Base-by-base conservation (phyloP, 1,140 invertebrate genomes). In the Cryptotermes secundus region DNA sequence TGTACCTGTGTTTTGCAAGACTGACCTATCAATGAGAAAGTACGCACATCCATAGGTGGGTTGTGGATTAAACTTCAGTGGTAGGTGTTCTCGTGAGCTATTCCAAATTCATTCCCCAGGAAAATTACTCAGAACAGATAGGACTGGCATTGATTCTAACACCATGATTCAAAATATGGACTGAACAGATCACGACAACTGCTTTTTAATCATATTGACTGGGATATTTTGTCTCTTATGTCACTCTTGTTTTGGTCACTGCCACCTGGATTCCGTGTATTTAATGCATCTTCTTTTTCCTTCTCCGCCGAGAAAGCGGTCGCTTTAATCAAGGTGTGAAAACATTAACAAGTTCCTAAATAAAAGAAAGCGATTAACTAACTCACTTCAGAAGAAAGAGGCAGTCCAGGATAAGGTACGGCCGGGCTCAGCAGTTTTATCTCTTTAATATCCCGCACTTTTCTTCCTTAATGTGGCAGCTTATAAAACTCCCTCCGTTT, bases 331-430 rank as follows among this genome's bases (percentile, higher is more conserved):
- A 72, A 72, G 59, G 59, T 72, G 59, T 31, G n/a, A 10, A 26
- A 0, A 72, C 59, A 72, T 72, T 72, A 72, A n/a, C 59, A 72
- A 72, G 59, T 72, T 72, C 26, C 59, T 72, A 72, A 72, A 72
- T n/a, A 72, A 72, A 72, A 72, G 26, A 72, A 31, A 10, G 59
- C 26, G 59, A 72, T 72, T 72, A 72, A 72, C 59, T 72, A 72
- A 72, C 59, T 31, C n/a, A 7, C 59, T n/a, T 72, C 59, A 31
- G 26, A 72, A 72, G 59, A 72, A 72, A 72, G 10, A 6, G 7
- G 1, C 59, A 4, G 0, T 72, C 31, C 10, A 72, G 59, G 31
- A 72, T 72, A 72, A 72, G 31, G 31, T 31, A 72, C 31, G 26
- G 26, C 59, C 59, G 2, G 4, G 6, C n/a, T n/a, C n/a, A 26